Conservation (phyloP, 2,113 vertebrate species). For the Eudyptes chrysolophus region DNA sequence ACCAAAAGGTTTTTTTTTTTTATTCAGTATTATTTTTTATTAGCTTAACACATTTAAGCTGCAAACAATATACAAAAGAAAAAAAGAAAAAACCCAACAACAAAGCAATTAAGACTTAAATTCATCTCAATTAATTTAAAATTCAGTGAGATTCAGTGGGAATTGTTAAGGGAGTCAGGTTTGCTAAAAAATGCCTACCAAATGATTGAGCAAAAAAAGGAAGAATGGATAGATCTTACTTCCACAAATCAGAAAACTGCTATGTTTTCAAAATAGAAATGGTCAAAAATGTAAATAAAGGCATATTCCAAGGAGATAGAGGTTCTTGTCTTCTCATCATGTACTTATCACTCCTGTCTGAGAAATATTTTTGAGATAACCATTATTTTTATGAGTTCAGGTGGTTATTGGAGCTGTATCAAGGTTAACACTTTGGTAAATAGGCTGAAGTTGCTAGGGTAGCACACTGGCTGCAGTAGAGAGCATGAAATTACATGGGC, state of each 20-base stretch:
- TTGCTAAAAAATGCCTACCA: not conserved
- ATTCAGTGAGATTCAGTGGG: not conserved
- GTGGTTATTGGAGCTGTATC: not conserved
- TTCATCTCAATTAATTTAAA: not conserved
- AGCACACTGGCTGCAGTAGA: not conserved
- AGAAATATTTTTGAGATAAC: not conserved
- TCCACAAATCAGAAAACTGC: not conserved
- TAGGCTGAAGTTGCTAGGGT: not conserved
- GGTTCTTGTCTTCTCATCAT: not conserved
- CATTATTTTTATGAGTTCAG: not conserved
- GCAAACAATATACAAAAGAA: not conserved
- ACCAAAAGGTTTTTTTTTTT: not conserved
- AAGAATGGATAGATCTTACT: not conserved
- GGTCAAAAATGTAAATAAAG: not conserved
- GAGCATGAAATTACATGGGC: not conserved
- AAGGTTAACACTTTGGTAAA: not conserved
- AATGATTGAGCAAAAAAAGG: not conserved
- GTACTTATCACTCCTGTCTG: not conserved
- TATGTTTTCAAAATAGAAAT: not conserved
- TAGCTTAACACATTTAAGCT: not conserved
- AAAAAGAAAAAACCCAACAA: no score
- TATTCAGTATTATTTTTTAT: not conserved
- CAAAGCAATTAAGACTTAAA: not conserved
- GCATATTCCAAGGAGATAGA: not conserved
- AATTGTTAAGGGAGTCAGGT: not conserved